Base-by-base conservation (phyloP, 2,888 invertebrate species). In the Caenorhabditis becei region DNA sequence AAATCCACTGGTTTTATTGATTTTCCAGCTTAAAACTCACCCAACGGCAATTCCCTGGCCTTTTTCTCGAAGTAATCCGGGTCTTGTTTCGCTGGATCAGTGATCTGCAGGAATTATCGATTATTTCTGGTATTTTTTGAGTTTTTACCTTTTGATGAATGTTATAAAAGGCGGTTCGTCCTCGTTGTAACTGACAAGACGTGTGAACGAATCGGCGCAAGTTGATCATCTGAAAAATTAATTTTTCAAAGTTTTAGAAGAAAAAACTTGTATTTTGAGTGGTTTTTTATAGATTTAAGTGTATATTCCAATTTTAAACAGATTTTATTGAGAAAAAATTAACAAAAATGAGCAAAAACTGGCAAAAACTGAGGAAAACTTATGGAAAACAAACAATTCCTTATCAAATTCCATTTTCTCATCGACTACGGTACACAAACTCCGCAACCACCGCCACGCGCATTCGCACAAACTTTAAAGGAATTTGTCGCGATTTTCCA, bases 41-140 rank as follows among this genome's bases (percentile, higher is more conserved):
- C 89, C 4, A 90, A 66, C 1, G 88, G 89, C 35, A 90, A 67
- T 26, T 83, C 83, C 18, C 84, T 78, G 5, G 90, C 90, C 44
- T 84, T 81, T 44, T 88, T 88, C 70, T 90, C 90, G 71, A 90
- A 90, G 80, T 85, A 90, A 20, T 90, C 88, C 0, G 86, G 86
- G 74, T 90, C 90, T 61, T 88, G 89, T 18, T 85, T 85, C 3
- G 79, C 87, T 10, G 90, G 90, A 63, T 90, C 90, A 11, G 86
- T 88, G 26, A 90, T 83, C 86, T 86, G 59, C 35, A 23, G 35
- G 8, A 24, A 53, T 32, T 32, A 67, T 62, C 54, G 18, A 62
- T 41, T n/a, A 41, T 54, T 23, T 11, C 16, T 5, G 18, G 2
- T 28, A 56, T 23, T 5, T 32, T 26, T 10, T 10, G 4, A 3